A percentile compares a stretch with the other conserved stretches of the same genome.
These are phyloP conservation scores for Crepidodera aurea DNA, from an alignment of 2,888 invertebrate genomes.

Conservation along the genomic window DNA sequence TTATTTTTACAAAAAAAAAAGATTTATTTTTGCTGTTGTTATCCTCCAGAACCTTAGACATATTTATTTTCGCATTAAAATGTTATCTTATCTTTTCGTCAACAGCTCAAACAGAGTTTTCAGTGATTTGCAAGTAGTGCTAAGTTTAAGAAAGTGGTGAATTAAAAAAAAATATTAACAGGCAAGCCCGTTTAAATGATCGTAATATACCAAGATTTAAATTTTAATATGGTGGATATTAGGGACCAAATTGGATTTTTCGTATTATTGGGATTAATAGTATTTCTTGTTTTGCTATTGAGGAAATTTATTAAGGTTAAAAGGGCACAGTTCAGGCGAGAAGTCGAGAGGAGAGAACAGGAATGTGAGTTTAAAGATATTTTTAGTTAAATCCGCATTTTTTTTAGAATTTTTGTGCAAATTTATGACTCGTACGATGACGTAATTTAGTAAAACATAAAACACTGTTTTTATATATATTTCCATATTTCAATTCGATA, in stretches of 20 bases:
- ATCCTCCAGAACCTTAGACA: constrained; percentile 17
- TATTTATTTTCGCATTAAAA: constrained; percentile 15
- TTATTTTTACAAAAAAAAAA: not conserved
- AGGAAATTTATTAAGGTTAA: constrained; percentile 41
- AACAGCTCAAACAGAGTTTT: not conserved
- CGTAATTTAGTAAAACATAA: too few species aligned
- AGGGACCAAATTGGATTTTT: constrained; percentile 45
- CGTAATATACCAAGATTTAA: too few species aligned
- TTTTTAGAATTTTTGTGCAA: too few species aligned
- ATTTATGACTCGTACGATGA: too few species aligned
- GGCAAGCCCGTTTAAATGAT: not conserved
- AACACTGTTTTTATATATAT: too few species aligned
- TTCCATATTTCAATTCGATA: too few species aligned
- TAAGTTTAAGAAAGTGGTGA: not conserved
- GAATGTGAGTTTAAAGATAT: constrained; percentile 28
- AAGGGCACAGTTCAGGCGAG: constrained; percentile 33
- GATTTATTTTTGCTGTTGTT: not conserved
- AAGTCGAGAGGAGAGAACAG: constrained; percentile 15
- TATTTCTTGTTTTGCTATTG: constrained; percentile 41
- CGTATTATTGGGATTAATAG: constrained; percentile 40
- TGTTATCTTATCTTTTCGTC: constrained; percentile 30
- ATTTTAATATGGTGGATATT: constrained; percentile 2
- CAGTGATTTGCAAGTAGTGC: not conserved
- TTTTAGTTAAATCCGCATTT: too few species aligned
- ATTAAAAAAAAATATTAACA: not conserved